phyloP scores from a whole-genome alignment of 1,140 invertebrate genomes.

The Bombus pascuorum region DNA sequence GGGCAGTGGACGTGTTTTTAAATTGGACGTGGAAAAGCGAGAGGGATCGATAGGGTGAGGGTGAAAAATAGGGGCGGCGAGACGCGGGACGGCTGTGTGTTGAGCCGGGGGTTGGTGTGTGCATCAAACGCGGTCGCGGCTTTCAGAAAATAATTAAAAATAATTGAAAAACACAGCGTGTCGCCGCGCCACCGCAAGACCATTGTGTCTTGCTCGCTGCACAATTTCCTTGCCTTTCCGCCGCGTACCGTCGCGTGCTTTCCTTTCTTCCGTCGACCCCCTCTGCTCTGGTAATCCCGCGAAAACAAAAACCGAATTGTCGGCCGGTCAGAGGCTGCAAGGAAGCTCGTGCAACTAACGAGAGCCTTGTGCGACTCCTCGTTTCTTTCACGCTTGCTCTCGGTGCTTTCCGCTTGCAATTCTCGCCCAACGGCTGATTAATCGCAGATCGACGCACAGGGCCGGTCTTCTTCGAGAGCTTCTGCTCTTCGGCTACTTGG shows the following conservation, averaged over 20 bases:
- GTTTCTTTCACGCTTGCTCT: background rate
- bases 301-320: conserved; percentile 70
- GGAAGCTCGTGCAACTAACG: conserved; percentile 34
- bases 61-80: conserved; percentile 24
- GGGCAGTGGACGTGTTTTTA: conserved; percentile 12
- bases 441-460: too few relatives aligned
- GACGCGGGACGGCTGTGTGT: too few relatives aligned
- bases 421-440: too few relatives aligned
- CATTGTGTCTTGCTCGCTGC: conserved; percentile 54
- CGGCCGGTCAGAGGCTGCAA: conserved; percentile 21
- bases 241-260: background rate
- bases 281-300: conserved; percentile 57
- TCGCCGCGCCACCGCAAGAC: conserved; percentile 13
- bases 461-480: too few relatives aligned
- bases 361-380: background rate
- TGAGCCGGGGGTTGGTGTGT: conserved; percentile 11
- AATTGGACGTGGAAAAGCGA: conserved; percentile 35
- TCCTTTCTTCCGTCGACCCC: background rate
- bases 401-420: background rate
- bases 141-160: conserved; percentile 78
- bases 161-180: conserved; percentile 70
- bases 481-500: too few relatives aligned
- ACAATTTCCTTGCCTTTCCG: conserved; percentile 65
- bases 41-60: conserved; percentile 46
- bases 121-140: conserved; percentile 58